A percentile compares a stretch with the other conserved stretches of the same genome.
phyloP scores from a whole-genome alignment of 2,888 invertebrate species.

The Apeira syringaria region DNA sequence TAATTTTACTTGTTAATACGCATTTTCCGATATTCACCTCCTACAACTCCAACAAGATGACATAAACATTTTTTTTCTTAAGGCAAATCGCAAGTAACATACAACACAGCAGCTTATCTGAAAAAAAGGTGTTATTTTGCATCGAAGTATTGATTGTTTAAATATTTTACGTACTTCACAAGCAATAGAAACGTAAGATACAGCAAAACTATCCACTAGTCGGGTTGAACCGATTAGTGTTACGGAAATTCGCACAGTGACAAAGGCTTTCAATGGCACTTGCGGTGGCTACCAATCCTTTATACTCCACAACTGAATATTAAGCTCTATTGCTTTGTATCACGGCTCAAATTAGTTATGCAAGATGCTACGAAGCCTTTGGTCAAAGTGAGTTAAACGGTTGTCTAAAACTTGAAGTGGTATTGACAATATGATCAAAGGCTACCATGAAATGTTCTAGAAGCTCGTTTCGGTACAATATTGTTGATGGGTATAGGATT shows the following conservation, averaged over 20 bases:
- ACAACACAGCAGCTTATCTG: no score
- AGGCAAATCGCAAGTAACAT: no score
- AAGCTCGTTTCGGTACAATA: neutral
- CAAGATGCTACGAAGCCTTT: conserved; percentile 4
- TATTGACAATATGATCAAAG: conserved; percentile 30
- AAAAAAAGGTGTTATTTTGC: no score
- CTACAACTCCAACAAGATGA: no score
- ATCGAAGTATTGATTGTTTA: no score
- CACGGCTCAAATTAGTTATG: conserved; percentile 1
- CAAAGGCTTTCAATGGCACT: conserved; percentile 13
- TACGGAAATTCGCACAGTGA: conserved; percentile 19
- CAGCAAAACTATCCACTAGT: conserved; percentile 16
- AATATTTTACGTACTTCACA: no score
- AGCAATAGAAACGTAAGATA: conserved; percentile 16
- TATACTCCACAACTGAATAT: conserved; percentile 2
- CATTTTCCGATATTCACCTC: no score
- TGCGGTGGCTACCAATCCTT: conserved; percentile 16
- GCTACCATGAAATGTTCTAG: conserved; percentile 5
- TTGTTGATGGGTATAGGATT: neutral
- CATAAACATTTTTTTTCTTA: no score
- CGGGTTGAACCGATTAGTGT: conserved; percentile 19
- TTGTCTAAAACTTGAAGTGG: conserved; percentile 25
- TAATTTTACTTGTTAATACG: no score
- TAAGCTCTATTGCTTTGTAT: conserved; percentile 1
- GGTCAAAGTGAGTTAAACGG: conserved; percentile 26